Evolutionary conservation across 2,113 vertebrate genomes (phyloP), one percentile per base, ranked within the genome.

Genomic region (Vulpes lagopus): DNA sequence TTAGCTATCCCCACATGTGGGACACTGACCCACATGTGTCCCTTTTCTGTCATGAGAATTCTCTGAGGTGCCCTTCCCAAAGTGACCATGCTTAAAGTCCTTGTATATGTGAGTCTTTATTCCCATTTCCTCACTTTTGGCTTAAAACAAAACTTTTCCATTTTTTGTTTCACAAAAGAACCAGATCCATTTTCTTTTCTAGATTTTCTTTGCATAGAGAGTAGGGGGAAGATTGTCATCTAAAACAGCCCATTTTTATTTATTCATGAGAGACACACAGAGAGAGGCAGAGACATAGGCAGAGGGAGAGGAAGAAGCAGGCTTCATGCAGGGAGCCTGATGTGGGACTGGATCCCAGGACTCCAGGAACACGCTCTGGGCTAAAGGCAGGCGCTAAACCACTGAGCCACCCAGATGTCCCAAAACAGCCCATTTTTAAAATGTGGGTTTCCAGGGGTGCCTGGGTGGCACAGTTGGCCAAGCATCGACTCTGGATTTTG

Each of bases 21-120:
- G 35, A 35, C 35, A 22, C 11, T 6, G 30, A 10, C 38, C 38
- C 3, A 12, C 32, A 1, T 0, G 27, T 87, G 62, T 43, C 32
- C 59, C 8, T 64, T 53, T 49, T 22, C 22, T 38, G 59, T 30
- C 38, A 0, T 17, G 16, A 14, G 76, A 22, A 15, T 4, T 12
- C 43, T 73, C 73, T 57, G 53, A 11, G 38, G 83, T 30, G 25
- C 43, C 57, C 76, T 14, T 55, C 80, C 43, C 64, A 84, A 1
- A 55, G 11, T 17, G 32, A 2, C 6, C 8, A 64, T 8, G 0
- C 25, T 19, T 9, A 2, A 0, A 32, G 25, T 49, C 8, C 22
- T 30, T n/a, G 3, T 22, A 4, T 35, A 8, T 2, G 0, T 20
- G 16, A 65, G 19, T 17, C 32, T 49, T 85, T 9, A 3, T 27